A percentile compares a stretch with the other conserved stretches of the same genome.
Evolutionary conservation across 2,888 invertebrate species (phyloP).

Genomic region (Acleris literana): DNA sequence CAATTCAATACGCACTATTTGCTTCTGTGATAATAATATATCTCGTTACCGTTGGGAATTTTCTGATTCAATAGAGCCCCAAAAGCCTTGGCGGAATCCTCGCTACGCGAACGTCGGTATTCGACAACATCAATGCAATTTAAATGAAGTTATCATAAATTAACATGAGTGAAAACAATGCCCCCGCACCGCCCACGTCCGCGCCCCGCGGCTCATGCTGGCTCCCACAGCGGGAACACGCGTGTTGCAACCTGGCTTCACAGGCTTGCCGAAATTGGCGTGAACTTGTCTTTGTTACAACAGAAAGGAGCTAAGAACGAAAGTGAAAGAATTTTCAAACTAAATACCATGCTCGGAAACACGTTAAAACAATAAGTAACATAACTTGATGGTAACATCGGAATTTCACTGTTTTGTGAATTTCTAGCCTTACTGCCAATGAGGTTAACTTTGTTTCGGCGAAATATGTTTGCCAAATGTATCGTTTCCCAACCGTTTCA

Average conservation of each 20-base stretch:
- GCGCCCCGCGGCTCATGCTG: slow-evolving; percentile 24
- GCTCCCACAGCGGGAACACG: slow-evolving; percentile 30
- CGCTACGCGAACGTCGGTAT: background rate
- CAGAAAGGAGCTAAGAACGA: slow-evolving; percentile 19
- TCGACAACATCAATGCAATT: slow-evolving; percentile 29
- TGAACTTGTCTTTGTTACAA: slow-evolving; percentile 44
- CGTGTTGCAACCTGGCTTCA: slow-evolving; percentile 44
- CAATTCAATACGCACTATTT: too few species aligned
- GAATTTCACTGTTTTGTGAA: too few species aligned
- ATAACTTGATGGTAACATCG: too few species aligned
- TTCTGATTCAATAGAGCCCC: background rate
- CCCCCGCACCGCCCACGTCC: slow-evolving; percentile 55
- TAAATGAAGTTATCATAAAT: slow-evolving; percentile 44
- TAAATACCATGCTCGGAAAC: too few species aligned
- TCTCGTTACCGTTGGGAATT: too few species aligned
- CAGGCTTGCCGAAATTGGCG: slow-evolving; percentile 44
- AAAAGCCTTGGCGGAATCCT: slow-evolving; percentile 9
- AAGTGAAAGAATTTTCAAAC: slow-evolving; percentile 12
- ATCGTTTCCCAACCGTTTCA: too few species aligned
- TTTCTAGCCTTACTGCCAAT: too few species aligned
- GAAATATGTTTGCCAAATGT: too few species aligned
- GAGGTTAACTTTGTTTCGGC: too few species aligned
- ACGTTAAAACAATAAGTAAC: too few species aligned
- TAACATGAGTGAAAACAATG: slow-evolving; percentile 62
- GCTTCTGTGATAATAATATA: too few species aligned